phyloP scores from a whole-genome alignment of 2,888 invertebrate species.

The Torymus aiolomorphi region DNA sequence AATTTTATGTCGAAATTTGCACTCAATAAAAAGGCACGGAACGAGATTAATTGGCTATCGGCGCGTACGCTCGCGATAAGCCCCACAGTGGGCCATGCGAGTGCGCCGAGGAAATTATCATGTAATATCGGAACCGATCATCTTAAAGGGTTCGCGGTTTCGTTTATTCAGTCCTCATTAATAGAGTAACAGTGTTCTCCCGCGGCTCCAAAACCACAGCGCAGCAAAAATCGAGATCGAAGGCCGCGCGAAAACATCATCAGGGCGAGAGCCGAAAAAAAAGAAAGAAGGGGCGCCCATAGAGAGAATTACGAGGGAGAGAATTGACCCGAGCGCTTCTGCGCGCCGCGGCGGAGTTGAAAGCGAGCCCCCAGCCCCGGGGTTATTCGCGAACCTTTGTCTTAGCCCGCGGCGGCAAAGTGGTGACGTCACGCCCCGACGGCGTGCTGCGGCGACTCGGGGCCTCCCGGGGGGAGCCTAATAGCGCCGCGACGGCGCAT shows the following conservation, averaged over 20 bases:
- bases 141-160: conserved; percentile 23
- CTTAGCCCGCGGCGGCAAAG: conserved; percentile 66
- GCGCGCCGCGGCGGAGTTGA: conserved; percentile 66
- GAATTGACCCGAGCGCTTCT: conserved; percentile 39
- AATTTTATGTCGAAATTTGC: conserved; percentile 52
- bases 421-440: conserved; percentile 72
- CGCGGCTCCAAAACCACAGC: background rate
- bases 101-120: conserved; percentile 31
- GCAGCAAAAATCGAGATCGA: conserved; percentile 1
- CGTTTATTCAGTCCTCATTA: conserved; percentile 50
- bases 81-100: background rate
- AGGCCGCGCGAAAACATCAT: conserved; percentile 47
- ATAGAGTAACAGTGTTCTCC: conserved; percentile 52
- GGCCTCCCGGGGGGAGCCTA: conserved; percentile 66
- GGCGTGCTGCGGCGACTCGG: conserved; percentile 48
- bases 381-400: conserved; percentile 69
- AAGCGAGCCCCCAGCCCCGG: conserved; percentile 66
- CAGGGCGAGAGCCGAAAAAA: background rate
- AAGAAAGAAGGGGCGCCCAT: background rate
- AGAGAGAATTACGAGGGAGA: conserved; percentile 18
- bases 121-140: conserved; percentile 39
- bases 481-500: conserved; percentile 72
- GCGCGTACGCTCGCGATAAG: too few relatives aligned
- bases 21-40: conserved; percentile 50
- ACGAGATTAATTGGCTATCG: too few relatives aligned